Evolutionary conservation across 2,113 vertebrate species (phyloP).

Genomic region (Nothocercus nigrocapillus): DNA sequence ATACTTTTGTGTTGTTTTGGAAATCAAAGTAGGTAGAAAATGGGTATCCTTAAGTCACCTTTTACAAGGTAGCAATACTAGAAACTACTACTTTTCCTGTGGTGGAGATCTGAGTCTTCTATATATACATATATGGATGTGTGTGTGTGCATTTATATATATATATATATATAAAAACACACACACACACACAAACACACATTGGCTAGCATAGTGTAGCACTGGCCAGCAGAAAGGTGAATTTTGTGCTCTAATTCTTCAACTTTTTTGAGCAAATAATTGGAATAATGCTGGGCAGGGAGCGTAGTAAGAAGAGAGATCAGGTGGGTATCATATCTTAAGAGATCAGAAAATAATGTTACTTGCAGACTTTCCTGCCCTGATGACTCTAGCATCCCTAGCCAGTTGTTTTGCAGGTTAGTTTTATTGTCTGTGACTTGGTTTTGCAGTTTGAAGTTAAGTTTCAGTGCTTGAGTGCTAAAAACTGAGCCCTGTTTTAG

Average conservation of each 20-base stretch:
- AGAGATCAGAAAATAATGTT: too few relatives aligned
- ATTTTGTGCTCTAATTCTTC: background rate
- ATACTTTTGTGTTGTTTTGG: background rate
- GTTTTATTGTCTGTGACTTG: too few relatives aligned
- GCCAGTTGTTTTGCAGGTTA: too few relatives aligned
- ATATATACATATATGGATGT: too few relatives aligned
- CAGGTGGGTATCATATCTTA: too few relatives aligned
- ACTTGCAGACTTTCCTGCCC: too few relatives aligned
- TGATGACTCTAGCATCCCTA: too few relatives aligned
- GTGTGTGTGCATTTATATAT: too few relatives aligned
- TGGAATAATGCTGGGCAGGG: background rate
- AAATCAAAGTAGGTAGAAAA: background rate
- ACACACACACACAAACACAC: too few relatives aligned
- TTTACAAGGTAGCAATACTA: background rate
- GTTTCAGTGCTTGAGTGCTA: background rate
- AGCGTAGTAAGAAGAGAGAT: background rate
- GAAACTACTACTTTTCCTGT: background rate
- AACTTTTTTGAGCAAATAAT: background rate
- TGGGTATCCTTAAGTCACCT: rapidly evolving
- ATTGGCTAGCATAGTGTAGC: too few relatives aligned
- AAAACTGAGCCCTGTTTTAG: background rate
- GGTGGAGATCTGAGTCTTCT: background rate
- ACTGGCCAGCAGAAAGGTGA: too few relatives aligned
- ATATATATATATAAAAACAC: too few relatives aligned
- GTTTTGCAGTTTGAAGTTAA: background rate